A percentile compares a stretch with the other conserved stretches of the same genome.
Conservation (phyloP, 35 echinoderm and acorn worm genomes). For the Hemicentrotus pulcherrimus region DNA sequence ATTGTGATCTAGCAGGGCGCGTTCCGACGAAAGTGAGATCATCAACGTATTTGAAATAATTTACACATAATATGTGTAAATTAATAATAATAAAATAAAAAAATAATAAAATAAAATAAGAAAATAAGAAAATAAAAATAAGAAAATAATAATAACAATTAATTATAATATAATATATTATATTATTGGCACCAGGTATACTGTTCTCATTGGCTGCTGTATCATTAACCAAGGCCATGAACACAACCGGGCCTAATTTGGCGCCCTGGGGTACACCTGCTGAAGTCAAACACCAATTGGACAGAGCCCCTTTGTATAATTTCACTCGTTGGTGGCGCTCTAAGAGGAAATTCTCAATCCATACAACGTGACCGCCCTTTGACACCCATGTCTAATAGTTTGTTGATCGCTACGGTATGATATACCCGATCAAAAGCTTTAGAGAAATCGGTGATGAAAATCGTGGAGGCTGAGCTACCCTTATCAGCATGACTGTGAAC, state of each 20-base stretch:
- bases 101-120: no score
- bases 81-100: no score
- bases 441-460: conserved; percentile 69
- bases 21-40: neutral
- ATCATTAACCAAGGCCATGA: neutral
- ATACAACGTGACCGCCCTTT: neutral
- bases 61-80: no score
- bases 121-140: no score
- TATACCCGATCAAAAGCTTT: conserved; percentile 67
- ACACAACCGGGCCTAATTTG: conserved; percentile 12
- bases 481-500: conserved; percentile 55
- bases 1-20: neutral
- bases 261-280: neutral
- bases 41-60: neutral
- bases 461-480: conserved; percentile 16
- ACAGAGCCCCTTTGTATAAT: conserved; percentile 17
- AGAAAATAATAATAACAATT: no score
- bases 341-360: neutral
- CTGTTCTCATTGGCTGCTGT: neutral
- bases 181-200: neutral
- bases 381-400: neutral
- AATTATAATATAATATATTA: no score
- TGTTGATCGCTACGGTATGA: conserved; percentile 50
- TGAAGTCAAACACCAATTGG: neutral
- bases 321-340: neutral